Conservation (phyloP, 2,888 invertebrate genomes). For the Drosophila phalerata region DNA sequence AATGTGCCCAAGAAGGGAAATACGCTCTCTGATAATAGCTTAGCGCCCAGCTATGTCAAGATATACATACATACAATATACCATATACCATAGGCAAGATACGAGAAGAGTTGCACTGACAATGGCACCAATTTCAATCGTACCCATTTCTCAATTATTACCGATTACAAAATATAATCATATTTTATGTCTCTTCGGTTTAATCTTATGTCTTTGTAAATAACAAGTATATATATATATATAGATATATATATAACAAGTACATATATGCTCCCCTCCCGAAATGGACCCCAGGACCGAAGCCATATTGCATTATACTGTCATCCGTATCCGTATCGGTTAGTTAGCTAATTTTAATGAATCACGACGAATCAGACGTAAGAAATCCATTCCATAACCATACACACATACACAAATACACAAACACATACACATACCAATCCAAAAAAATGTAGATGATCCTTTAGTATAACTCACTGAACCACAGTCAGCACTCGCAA, state of each 20-base stretch:
- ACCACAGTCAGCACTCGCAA: conserved; percentile 46
- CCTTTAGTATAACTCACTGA: conserved; percentile 48
- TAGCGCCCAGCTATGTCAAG: conserved; percentile 26
- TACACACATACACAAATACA: conserved; percentile 21
- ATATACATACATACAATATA: conserved; percentile 20
- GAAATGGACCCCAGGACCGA: not conserved
- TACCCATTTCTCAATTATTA: not conserved
- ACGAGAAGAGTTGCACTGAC: conserved; percentile 31
- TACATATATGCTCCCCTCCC: too few species aligned
- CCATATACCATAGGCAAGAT: conserved; percentile 11
- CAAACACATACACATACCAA: conserved; percentile 23
- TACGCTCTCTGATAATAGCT: conserved; percentile 8
- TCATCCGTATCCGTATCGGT: conserved; percentile 23
- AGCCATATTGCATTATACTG: conserved; percentile 23
- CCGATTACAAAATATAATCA: not conserved
- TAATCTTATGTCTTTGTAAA: conserved; percentile 51
- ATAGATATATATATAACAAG: not conserved
- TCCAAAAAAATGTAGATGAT: conserved; percentile 34
- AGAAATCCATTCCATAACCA: conserved; percentile 29
- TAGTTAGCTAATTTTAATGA: conserved; percentile 61
- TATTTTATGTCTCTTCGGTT: conserved; percentile 14
- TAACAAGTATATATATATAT: conserved; percentile 34
- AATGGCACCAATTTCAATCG: conserved; percentile 26
- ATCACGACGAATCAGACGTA: conserved; percentile 13
- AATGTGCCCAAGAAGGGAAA: conserved; percentile 19